A percentile compares a stretch with the other conserved stretches of the same genome.
Conservation (phyloP, 1,140 invertebrate genomes). For the Aphaenogaster rudis region DNA sequence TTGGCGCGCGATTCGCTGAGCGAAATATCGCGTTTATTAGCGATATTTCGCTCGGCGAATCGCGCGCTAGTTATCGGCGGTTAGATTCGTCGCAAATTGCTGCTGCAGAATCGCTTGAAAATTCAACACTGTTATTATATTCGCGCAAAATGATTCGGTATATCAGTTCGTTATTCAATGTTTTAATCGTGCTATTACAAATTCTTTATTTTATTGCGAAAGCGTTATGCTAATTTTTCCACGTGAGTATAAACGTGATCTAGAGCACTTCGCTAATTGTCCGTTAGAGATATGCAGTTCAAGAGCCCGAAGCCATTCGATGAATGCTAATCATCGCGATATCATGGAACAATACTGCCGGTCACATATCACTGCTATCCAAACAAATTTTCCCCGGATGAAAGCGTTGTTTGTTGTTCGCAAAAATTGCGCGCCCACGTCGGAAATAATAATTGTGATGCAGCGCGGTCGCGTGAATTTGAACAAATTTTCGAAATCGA, state of each 20-base stretch:
- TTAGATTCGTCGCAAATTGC: background rate
- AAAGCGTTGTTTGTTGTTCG: background rate
- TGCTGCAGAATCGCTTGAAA: background rate
- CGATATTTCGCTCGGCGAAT: constrained; percentile 1
- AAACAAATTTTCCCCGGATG: background rate
- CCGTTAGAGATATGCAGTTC: background rate
- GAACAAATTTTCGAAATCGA: constrained; percentile 19
- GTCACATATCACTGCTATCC: background rate
- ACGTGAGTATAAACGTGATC: background rate
- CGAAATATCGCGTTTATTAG: background rate
- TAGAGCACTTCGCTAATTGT: constrained; percentile 8
- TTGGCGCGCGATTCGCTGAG: background rate
- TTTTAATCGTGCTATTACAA: background rate
- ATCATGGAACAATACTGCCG: constrained; percentile 3
- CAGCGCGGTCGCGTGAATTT: background rate
- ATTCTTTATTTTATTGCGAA: constrained; percentile 5
- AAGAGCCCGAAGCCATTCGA: background rate
- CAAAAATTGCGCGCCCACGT: constrained; percentile 5
- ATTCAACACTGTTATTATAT: constrained; percentile 27
- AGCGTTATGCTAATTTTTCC: constrained; percentile 11
- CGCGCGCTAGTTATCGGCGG: background rate
- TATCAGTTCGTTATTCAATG: background rate
- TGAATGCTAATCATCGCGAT: constrained; percentile 27
- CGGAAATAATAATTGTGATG: background rate
- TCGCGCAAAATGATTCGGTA: background rate